These are phyloP conservation scores for Tachysurus fulvidraco DNA, from an alignment of 2,113 vertebrate genomes.

Conservation along the genomic window DNA sequence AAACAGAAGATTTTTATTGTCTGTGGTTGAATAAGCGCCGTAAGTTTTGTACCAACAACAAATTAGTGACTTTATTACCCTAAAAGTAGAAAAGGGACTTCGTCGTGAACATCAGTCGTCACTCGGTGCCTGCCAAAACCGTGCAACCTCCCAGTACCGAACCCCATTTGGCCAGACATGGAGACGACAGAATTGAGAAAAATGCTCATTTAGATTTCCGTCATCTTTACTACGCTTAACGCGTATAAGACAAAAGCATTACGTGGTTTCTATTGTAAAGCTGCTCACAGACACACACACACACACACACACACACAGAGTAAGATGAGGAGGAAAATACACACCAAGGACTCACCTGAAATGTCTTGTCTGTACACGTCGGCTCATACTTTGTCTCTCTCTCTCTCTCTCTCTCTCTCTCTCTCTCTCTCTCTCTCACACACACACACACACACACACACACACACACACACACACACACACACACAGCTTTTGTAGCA, in stretches of 20 bases:
- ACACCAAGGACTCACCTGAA: neutral
- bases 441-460: neutral
- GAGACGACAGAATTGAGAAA: neutral
- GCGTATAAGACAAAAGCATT: neutral
- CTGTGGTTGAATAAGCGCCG: neutral
- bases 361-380: slow-evolving; percentile 24
- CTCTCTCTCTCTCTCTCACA: neutral
- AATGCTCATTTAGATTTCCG: neutral
- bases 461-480: neutral
- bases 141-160: neutral
- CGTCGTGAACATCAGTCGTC: neutral
- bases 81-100: neutral
- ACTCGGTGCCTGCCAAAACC: neutral
- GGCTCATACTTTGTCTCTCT: neutral
- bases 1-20: neutral
- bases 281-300: neutral
- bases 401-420: neutral
- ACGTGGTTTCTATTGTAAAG: neutral
- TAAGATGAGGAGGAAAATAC: neutral
- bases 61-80: neutral
- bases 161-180: neutral
- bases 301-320: no score
- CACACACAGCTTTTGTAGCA: neutral
- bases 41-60: neutral
- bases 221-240: neutral